Evolutionary conservation across 2,113 vertebrate species (phyloP), one percentile per base, ranked within the genome.

Genomic region (Muntiacus muntjak): DNA sequence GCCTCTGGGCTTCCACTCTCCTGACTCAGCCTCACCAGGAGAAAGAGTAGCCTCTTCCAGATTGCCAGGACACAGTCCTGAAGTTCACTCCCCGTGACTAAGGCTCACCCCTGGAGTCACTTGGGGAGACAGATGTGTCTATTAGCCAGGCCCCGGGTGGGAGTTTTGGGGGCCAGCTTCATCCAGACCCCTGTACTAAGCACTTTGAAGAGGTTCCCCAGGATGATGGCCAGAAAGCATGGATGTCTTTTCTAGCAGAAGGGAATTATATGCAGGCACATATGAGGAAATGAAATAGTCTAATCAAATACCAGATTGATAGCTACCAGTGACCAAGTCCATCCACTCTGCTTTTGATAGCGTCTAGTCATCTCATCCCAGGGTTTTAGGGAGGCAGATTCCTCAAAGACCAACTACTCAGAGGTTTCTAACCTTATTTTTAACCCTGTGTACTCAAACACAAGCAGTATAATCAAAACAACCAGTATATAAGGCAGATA

Each of bases 301-400:
- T 10, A 16, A 15, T 47, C 58, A 13, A 19, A 26, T 2, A 10
- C 45, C 33, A 11, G 45, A 17, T 10, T n/a, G 86, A 43, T 11
- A 12, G 28, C 10, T 47, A 7, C 17, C 0, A 0, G 3, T 12
- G 1, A 5, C 60, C 26, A 50, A 16, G 79, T 83, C 43, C 12
- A 13, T 23, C 50, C 4, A 11, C 57, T 58, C 54, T 30, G 67
- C 40, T 60, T 45, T 86, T 33, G 13, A 26, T 0, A 7, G 54
- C 0, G 1, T 50, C 11, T 11, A 15, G 14, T 52, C 2, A 62
- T 82, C 25, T 28, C 16, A 28, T n/a, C 45, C 81, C 19, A 28
- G 81, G 62, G 2, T 30, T 62, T 67, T 67, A 50, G 23, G 87
- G 52, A 62, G 23, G 76, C 40, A 43, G 6, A 13, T 25, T 91